Evolutionary conservation across 2,888 invertebrate genomes (phyloP).

Genomic region (Agapostemon virescens): DNA sequence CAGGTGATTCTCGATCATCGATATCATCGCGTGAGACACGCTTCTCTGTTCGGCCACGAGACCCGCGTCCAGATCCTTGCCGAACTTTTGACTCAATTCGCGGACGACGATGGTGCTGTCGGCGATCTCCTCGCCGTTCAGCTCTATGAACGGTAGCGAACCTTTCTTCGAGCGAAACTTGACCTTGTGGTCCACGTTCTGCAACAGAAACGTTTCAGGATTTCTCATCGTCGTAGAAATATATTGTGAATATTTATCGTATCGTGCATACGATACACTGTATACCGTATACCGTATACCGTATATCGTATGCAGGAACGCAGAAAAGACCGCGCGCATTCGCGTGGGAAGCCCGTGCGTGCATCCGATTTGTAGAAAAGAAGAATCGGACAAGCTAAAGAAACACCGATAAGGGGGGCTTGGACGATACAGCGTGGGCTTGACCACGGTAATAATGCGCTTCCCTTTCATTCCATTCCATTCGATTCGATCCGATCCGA

Average conservation of each 20-base stretch:
- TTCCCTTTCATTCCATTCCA: too few relatives aligned
- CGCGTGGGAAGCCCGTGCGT: slow-evolving; percentile 35
- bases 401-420: slow-evolving; percentile 36
- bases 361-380: slow-evolving; percentile 1
- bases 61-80: slow-evolving; percentile 91
- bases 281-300: background rate
- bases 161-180: slow-evolving; percentile 97
- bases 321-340: background rate
- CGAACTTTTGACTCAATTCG: slow-evolving; percentile 90
- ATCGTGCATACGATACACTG: too few relatives aligned
- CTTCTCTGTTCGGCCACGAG: slow-evolving; percentile 93
- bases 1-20: slow-evolving; percentile 97
- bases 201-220: too few relatives aligned
- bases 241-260: too few relatives aligned
- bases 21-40: slow-evolving; percentile 94
- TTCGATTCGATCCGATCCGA: too few relatives aligned
- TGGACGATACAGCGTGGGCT: slow-evolving; percentile 21
- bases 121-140: slow-evolving; percentile 96
- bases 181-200: slow-evolving; percentile 97
- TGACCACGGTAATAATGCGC: background rate
- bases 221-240: too few relatives aligned
- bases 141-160: slow-evolving; percentile 95
- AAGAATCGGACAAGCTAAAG: slow-evolving; percentile 29
- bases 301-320: too few relatives aligned
- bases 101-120: slow-evolving; percentile 95